A percentile compares a stretch with the other conserved stretches of the same genome.
Evolutionary conservation across 2,113 vertebrate species (phyloP).

Genomic region (Isichthys henryi): DNA sequence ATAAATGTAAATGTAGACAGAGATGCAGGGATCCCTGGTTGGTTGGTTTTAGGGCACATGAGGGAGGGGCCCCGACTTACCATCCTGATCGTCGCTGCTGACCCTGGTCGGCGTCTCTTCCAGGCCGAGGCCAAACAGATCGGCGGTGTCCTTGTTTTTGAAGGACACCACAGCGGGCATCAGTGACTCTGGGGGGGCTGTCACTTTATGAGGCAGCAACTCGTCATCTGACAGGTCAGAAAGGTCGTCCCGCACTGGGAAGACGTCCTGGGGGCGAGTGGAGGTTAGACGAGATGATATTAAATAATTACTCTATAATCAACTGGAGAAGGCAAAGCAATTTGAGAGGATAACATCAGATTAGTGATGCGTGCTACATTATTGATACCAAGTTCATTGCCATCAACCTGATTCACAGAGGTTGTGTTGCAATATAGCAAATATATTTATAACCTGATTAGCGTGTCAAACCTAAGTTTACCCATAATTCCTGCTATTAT

Average conservation of each 20-base stretch:
- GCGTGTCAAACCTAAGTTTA: not conserved
- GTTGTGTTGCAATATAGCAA: not conserved
- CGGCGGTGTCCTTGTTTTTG: slow-evolving; percentile 48
- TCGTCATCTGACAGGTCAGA: slow-evolving; percentile 69
- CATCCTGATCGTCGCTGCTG: slow-evolving; percentile 63
- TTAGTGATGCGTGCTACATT: not conserved
- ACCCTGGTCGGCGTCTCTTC: slow-evolving; percentile 45
- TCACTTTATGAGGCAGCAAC: slow-evolving; percentile 20
- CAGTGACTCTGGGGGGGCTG: slow-evolving; percentile 26
- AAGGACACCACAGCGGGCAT: slow-evolving; percentile 47
- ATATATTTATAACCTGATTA: not conserved
- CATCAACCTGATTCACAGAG: not conserved
- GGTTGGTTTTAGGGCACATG: not conserved
- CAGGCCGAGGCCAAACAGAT: slow-evolving; percentile 71
- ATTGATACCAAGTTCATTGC: not conserved
- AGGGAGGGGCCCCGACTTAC: not conserved
- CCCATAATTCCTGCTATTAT: not conserved
- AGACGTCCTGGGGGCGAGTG: slow-evolving; percentile 47
- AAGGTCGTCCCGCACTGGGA: slow-evolving; percentile 63
- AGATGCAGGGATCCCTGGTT: not conserved
- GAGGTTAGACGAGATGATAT: not conserved
- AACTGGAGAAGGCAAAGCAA: not conserved
- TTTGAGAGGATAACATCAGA: not conserved
- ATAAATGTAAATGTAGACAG: not conserved
- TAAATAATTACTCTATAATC: not conserved